Conservation (phyloP, 2,113 vertebrate genomes). For the Danionella cerebrum region DNA sequence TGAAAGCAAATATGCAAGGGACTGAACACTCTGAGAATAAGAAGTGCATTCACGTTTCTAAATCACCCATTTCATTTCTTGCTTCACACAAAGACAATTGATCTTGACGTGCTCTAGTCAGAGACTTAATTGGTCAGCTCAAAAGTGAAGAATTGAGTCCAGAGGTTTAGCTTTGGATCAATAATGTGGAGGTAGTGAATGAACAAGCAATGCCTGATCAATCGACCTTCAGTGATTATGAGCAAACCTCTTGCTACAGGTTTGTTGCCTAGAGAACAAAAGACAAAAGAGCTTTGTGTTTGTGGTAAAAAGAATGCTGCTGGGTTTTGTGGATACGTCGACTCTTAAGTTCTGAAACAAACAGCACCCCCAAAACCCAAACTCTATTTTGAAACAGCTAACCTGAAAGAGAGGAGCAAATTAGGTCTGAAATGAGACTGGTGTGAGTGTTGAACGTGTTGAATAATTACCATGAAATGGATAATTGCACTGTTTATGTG, state of each 20-base stretch:
- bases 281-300: neutral
- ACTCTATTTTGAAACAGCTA: slow-evolving; percentile 30
- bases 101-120: slow-evolving; percentile 97
- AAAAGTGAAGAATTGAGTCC: slow-evolving; percentile 94
- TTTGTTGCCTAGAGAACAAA: slow-evolving; percentile 15
- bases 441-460: slow-evolving; percentile 33
- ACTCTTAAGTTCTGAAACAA: neutral
- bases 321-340: neutral
- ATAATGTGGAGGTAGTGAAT: slow-evolving; percentile 76
- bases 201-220: slow-evolving; percentile 79
- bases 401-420: slow-evolving; percentile 41
- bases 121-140: slow-evolving; percentile 98
- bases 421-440: slow-evolving; percentile 32
- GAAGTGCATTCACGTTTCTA: too few relatives aligned
- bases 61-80: slow-evolving; percentile 35
- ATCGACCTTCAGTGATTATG: slow-evolving; percentile 72
- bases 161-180: slow-evolving; percentile 82
- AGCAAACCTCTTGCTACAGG: slow-evolving; percentile 49
- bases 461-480: slow-evolving; percentile 41
- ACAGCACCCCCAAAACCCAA: slow-evolving; percentile 22
- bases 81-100: slow-evolving; percentile 75
- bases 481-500: slow-evolving; percentile 38
- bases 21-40: too few relatives aligned
- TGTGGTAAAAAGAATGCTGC: neutral
- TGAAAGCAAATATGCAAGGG: neutral